Conservation (phyloP, 2,113 vertebrate species). For the Percopsis transmontana region DNA sequence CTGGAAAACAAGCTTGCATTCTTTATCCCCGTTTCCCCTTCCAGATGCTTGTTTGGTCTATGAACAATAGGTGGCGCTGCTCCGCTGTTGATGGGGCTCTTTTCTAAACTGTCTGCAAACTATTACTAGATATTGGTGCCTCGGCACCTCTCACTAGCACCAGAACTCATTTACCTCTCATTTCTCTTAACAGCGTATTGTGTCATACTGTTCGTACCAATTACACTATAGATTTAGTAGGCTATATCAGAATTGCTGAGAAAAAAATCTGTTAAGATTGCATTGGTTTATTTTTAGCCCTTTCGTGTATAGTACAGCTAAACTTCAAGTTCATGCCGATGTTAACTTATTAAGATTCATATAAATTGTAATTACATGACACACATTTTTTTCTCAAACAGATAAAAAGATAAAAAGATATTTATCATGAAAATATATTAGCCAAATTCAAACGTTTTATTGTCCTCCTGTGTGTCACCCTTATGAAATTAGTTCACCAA, state of each 20-base stretch:
- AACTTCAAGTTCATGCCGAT: no score
- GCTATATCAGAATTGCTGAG: no score
- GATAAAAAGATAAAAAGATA: no score
- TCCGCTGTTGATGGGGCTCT: conserved; percentile 27
- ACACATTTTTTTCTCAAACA: no score
- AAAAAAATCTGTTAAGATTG: no score
- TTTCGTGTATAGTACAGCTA: no score
- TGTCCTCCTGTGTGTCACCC: neutral
- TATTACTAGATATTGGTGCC: neutral
- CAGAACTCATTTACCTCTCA: neutral
- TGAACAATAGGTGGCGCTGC: conserved; percentile 69
- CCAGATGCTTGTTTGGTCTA: conserved; percentile 26
- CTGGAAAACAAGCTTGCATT: conserved; percentile 71
- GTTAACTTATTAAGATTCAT: no score
- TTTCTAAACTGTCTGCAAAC: neutral
- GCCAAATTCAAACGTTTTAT: neutral
- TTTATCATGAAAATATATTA: neutral
- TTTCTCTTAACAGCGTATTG: neutral
- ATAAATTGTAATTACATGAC: no score
- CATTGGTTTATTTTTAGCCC: no score
- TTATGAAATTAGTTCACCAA: conserved; percentile 1
- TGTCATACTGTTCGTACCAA: no score
- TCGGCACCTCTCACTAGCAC: neutral
- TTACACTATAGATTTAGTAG: no score
- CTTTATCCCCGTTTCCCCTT: conserved; percentile 40